Conservation (phyloP, 2,888 invertebrate genomes). For the Nomada lathburiana region DNA sequence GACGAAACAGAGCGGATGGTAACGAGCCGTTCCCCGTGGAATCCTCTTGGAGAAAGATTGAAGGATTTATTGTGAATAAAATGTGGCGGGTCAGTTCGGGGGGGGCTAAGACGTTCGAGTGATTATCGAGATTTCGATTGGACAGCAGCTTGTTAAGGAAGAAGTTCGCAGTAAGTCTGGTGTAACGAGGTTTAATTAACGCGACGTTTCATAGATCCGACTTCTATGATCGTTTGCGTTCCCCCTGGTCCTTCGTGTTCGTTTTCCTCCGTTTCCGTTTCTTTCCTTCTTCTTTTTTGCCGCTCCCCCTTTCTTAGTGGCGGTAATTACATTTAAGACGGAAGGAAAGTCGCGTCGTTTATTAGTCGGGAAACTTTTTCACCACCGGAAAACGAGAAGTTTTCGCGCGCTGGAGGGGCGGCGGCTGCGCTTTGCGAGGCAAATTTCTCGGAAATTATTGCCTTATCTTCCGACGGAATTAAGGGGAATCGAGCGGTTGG, state of each 20-base stretch:
- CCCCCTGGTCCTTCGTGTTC: not conserved
- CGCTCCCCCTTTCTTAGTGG: not conserved
- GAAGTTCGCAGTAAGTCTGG: constrained; percentile 19
- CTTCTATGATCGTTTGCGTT: constrained; percentile 34
- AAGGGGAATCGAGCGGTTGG: constrained; percentile 4
- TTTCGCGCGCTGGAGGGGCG: not conserved
- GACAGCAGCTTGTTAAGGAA: constrained; percentile 42
- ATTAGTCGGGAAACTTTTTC: constrained; percentile 43
- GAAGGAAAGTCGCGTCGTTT: constrained; percentile 35
- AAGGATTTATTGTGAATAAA: not conserved
- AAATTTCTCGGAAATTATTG: constrained; percentile 22
- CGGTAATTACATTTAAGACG: constrained; percentile 42
- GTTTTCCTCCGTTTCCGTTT: not conserved
- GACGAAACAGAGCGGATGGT: not conserved
- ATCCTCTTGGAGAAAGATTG: not conserved
- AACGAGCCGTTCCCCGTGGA: not conserved
- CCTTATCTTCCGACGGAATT: not conserved
- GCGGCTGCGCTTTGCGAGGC: not conserved
- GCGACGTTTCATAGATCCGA: constrained; percentile 34
- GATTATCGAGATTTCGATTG: constrained; percentile 42
- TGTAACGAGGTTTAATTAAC: constrained; percentile 57
- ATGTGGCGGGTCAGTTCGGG: not conserved
- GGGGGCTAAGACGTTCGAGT: constrained; percentile 4
- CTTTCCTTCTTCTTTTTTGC: not conserved
- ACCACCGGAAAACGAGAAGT: constrained; percentile 18